Conservation (phyloP, 37 sponge, comb jelly and placozoan species). For the Mnemiopsis leidyi region DNA sequence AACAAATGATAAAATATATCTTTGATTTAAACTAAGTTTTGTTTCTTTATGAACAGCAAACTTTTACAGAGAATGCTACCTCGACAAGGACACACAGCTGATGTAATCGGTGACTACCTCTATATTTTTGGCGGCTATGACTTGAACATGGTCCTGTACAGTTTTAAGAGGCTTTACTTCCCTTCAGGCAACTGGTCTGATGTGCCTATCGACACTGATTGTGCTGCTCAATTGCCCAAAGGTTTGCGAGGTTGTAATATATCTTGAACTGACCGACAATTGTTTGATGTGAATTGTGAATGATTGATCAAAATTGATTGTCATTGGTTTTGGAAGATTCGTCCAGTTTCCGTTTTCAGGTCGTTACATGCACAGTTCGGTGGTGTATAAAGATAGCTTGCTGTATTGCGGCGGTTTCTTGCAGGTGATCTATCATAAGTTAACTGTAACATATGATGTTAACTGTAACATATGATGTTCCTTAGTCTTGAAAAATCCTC, state of each 20-base stretch:
- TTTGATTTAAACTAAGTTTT: too few relatives aligned
- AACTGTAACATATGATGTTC: not conserved
- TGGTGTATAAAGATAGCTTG: slow-evolving; percentile 4
- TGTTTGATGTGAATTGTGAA: too few relatives aligned
- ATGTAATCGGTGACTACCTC: slow-evolving; percentile 54
- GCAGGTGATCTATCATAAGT: not conserved
- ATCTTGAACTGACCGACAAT: too few relatives aligned
- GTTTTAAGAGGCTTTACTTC: not conserved
- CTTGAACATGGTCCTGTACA: slow-evolving; percentile 11
- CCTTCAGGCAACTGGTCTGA: not conserved
- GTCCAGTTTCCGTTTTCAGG: too few relatives aligned
- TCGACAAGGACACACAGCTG: slow-evolving; percentile 50
- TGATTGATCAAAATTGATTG: too few relatives aligned
- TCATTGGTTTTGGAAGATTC: too few relatives aligned
- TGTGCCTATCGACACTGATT: not conserved
- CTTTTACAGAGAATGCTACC: not conserved
- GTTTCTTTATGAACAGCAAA: too few relatives aligned
- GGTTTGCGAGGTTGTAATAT: too few relatives aligned
- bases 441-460: not conserved
- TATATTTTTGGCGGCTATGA: slow-evolving; percentile 43
- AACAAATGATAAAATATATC: too few relatives aligned
- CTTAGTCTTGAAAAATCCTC: not conserved
- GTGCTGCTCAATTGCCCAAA: too few relatives aligned
- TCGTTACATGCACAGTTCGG: slow-evolving; percentile 51
- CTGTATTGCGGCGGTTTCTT: slow-evolving; percentile 41